Conservation (phyloP, 2,888 invertebrate species). For the Atethmia centrago region DNA sequence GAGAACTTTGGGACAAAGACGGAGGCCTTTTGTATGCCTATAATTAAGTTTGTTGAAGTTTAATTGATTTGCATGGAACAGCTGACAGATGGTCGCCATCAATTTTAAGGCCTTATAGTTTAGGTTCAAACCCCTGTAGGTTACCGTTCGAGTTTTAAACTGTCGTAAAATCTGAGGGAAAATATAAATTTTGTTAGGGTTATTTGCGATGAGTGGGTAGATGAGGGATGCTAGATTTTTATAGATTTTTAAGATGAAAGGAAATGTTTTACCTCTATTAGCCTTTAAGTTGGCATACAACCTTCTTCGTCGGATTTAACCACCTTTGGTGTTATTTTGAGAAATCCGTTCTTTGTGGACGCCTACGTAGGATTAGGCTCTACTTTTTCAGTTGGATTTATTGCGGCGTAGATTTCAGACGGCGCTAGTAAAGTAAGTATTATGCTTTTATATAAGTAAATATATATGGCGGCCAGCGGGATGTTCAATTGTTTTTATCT, state of each 20-base stretch:
- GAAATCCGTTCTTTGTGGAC: neutral
- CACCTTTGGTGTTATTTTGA: too few species aligned
- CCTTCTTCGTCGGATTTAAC: neutral
- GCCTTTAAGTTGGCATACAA: neutral
- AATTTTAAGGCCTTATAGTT: conserved; percentile 64
- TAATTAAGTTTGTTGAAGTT: conserved; percentile 73
- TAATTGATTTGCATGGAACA: conserved; percentile 70
- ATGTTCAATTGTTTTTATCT: neutral
- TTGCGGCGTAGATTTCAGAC: neutral
- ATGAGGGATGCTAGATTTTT: conserved; percentile 21
- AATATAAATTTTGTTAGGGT: conserved; percentile 37
- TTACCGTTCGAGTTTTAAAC: conserved; percentile 54
- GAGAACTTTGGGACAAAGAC: conserved; percentile 66
- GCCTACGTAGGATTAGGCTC: neutral
- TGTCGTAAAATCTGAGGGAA: conserved; percentile 56
- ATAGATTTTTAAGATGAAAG: conserved; percentile 8
- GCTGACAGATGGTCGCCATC: conserved; percentile 64
- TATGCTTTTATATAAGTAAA: neutral
- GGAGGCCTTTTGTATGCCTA: conserved; percentile 68
- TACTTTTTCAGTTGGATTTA: neutral
- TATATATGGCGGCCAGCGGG: neutral
- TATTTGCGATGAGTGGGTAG: conserved; percentile 19
- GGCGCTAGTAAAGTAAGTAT: neutral
- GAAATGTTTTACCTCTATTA: neutral
- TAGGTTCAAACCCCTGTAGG: conserved; percentile 58